These are phyloP conservation scores for Bombus vancouverensis DNA, from an alignment of 1,140 invertebrate genomes.

Conservation along the genomic window DNA sequence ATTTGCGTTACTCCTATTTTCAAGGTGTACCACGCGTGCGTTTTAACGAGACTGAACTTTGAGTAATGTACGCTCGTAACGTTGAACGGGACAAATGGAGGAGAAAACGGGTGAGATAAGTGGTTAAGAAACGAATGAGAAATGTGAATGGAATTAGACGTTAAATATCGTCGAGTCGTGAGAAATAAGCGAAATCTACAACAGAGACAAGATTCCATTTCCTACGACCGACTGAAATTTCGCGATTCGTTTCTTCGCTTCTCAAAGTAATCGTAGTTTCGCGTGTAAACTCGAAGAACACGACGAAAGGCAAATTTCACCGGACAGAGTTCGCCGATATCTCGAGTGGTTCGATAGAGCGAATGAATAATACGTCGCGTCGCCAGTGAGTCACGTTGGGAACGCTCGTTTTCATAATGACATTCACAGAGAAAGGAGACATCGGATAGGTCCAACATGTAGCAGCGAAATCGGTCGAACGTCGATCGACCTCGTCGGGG, in stretches of 20 bases:
- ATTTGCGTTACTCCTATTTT: neutral
- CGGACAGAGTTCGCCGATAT: neutral
- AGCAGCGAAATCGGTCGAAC: neutral
- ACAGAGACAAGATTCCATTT: neutral
- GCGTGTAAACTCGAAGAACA: neutral
- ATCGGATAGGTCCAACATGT: neutral
- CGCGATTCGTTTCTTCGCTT: neutral
- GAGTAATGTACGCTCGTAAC: constrained; percentile 9
- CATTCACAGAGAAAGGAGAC: constrained; percentile 22
- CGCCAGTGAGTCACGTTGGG: constrained; percentile 9
- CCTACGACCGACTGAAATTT: neutral
- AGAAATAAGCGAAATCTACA: neutral
- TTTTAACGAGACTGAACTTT: neutral
- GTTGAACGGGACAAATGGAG: neutral
- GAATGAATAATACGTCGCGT: constrained; percentile 1
- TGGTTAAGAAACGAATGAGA: neutral
- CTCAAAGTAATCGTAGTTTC: neutral
- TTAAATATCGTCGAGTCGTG: neutral
- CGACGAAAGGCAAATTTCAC: neutral
- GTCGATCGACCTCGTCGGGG: neutral
- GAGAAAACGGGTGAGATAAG: neutral
- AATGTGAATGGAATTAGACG: neutral
- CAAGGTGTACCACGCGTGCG: neutral
- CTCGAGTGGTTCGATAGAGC: neutral
- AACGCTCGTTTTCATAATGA: constrained; percentile 51